Conservation (phyloP, 2,113 vertebrate species). For the Odobenus rosmarus region DNA sequence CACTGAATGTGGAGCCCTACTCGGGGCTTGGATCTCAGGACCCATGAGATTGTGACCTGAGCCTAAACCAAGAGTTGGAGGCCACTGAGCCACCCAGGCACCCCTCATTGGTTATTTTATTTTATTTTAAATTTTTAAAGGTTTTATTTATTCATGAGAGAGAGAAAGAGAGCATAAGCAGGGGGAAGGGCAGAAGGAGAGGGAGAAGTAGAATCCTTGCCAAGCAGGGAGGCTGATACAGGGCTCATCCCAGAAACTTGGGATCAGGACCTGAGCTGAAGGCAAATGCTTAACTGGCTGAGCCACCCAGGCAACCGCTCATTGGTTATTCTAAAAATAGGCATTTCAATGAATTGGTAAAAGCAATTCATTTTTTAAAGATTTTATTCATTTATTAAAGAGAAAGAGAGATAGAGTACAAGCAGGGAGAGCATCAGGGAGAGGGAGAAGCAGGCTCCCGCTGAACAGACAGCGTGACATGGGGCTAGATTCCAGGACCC, state of each 20-base stretch:
- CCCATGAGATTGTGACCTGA: background rate
- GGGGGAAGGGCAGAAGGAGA: too few species aligned
- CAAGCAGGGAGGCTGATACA: too few species aligned
- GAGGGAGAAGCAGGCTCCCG: too few species aligned
- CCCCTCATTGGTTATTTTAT: background rate
- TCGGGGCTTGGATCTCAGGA: background rate
- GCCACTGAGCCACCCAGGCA: background rate
- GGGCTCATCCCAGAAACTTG: too few species aligned
- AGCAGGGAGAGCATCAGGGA: too few species aligned
- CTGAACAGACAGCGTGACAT: too few species aligned
- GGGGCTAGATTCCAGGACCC: too few species aligned
- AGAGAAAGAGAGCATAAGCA: too few species aligned
- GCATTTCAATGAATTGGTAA: background rate
- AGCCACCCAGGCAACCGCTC: background rate
- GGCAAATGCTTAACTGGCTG: background rate
- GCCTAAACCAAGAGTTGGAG: background rate
- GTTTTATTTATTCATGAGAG: too few species aligned
- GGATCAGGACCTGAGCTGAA: background rate
- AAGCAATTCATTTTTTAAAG: background rate
- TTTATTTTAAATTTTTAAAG: background rate
- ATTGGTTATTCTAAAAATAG: background rate
- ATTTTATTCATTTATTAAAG: too few species aligned
- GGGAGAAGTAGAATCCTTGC: too few species aligned
- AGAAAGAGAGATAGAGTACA: too few species aligned
- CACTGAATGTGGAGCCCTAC: background rate